Evolutionary conservation across 1,140 invertebrate genomes (phyloP).

Genomic region (Monochamus saltuarius): DNA sequence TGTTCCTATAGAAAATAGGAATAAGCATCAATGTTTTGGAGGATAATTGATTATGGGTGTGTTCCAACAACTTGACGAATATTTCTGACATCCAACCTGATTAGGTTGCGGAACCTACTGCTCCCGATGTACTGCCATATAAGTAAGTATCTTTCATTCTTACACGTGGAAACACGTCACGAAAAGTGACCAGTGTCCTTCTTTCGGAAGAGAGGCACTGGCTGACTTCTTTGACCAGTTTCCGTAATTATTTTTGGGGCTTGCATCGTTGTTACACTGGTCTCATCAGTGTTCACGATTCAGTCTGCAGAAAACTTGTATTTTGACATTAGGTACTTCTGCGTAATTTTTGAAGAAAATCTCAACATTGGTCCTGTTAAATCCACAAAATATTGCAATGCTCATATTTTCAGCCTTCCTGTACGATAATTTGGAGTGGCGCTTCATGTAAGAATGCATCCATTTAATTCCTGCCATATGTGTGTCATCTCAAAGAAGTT

Average conservation of each 20-base stretch:
- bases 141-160: constrained; percentile 6
- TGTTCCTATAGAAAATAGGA: no score
- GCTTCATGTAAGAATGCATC: no score
- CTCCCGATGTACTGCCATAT: not conserved
- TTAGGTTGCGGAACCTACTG: constrained; percentile 1
- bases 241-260: constrained; percentile 48
- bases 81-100: not conserved
- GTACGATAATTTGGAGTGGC: no score
- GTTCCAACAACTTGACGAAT: not conserved
- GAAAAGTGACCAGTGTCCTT: constrained; percentile 35
- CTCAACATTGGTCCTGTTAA: not conserved
- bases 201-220: constrained; percentile 47
- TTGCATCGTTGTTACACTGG: constrained; percentile 50
- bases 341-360: not conserved
- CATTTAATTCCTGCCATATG: not conserved
- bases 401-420: no score
- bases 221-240: constrained; percentile 49
- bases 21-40: no score
- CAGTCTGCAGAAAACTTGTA: not conserved
- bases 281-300: constrained; percentile 50
- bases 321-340: no score
- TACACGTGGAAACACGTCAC: not conserved
- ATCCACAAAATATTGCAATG: no score
- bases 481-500: constrained; percentile 1
- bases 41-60: no score